phyloP scores from a whole-genome alignment of 2,113 vertebrate genomes.

The Acinonyx jubatus region DNA sequence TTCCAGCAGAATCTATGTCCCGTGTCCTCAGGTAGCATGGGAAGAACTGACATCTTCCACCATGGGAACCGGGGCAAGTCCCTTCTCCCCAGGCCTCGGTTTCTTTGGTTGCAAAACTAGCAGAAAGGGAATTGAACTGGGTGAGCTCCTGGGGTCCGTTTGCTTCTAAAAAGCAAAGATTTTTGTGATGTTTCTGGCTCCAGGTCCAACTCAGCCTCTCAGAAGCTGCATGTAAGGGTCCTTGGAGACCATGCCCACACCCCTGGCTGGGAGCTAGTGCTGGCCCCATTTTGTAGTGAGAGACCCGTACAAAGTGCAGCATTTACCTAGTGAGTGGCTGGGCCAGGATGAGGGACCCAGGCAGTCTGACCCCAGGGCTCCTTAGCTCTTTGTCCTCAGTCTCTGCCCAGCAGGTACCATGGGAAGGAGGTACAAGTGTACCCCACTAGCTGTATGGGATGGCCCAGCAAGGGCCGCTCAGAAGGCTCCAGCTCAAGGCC shows the following conservation, averaged over 20 bases:
- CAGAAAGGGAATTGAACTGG: neutral
- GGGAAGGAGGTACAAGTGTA: neutral
- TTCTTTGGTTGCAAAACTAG: neutral
- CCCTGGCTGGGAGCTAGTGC: neutral
- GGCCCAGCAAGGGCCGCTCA: neutral
- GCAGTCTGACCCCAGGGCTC: neutral
- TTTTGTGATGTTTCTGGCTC: neutral
- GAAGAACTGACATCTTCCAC: neutral
- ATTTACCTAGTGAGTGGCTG: neutral
- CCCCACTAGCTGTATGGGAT: neutral
- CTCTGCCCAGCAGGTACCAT: too few species aligned
- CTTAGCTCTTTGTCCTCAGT: neutral
- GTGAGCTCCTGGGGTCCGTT: neutral
- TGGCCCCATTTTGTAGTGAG: neutral
- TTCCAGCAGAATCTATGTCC: neutral
- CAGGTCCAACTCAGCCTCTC: neutral
- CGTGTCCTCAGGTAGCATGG: neutral
- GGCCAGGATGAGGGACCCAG: neutral
- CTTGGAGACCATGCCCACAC: too few species aligned
- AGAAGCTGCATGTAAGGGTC: neutral
- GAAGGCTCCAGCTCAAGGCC: neutral
- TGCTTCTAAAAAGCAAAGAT: neutral
- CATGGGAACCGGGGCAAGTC: neutral
- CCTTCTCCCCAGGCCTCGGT: neutral
- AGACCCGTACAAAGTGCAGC: fast-evolving